Evolutionary conservation across 1,140 invertebrate genomes (phyloP).

Genomic region (Drosophila parvula): DNA sequence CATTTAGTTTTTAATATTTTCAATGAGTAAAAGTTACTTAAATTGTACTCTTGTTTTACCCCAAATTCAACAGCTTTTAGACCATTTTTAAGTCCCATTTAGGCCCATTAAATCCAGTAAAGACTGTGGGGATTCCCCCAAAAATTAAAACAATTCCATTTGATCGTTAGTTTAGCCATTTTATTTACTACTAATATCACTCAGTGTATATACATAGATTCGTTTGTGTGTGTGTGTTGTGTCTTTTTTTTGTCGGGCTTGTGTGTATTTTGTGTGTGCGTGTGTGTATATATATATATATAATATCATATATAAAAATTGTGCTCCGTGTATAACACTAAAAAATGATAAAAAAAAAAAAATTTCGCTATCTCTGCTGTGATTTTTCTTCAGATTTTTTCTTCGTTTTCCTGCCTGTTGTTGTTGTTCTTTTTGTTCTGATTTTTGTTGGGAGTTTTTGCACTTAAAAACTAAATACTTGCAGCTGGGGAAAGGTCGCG

Average conservation of each 20-base stretch:
- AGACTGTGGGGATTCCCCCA: background rate
- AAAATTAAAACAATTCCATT: background rate
- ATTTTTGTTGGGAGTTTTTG: conserved; percentile 48
- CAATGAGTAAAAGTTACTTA: no score
- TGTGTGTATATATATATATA: conserved; percentile 41
- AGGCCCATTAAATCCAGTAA: no score
- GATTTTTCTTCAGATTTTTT: conserved; percentile 29
- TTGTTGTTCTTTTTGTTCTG: conserved; percentile 45
- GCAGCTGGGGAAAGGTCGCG: conserved; percentile 44
- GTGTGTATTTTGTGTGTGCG: conserved; percentile 12
- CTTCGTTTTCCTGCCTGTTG: conserved; percentile 17
- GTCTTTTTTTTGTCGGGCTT: conserved; percentile 47
- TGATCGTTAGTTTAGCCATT: conserved; percentile 78
- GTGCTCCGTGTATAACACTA: conserved; percentile 73
- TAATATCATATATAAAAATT: conserved; percentile 53
- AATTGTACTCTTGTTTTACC: no score
- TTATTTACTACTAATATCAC: conserved; percentile 83
- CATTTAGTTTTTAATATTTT: no score
- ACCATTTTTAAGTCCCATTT: no score
- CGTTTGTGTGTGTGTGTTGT: conserved; percentile 59
- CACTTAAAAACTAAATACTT: conserved; percentile 78
- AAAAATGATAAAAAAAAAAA: conserved; percentile 76
- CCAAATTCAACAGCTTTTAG: no score
- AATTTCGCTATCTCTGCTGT: conserved; percentile 54
- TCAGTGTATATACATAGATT: conserved; percentile 83